Percentiles rank a stretch among this genome's conserved stretches.
These are phyloP conservation scores for Pachycephus smyrnensis DNA, from an alignment of 2,888 invertebrate species.

Conservation along the genomic window DNA sequence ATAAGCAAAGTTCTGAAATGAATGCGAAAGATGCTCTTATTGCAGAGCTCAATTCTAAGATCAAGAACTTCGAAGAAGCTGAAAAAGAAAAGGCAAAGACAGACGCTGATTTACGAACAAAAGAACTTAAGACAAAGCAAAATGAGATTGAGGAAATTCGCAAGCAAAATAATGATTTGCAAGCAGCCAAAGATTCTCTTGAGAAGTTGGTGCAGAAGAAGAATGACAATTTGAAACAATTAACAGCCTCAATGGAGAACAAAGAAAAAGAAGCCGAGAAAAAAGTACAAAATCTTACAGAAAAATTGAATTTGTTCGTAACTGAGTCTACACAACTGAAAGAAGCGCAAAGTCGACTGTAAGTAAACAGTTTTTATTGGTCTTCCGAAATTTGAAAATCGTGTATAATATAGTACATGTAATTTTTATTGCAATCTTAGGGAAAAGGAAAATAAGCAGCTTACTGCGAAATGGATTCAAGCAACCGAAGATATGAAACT, in stretches of 20 bases:
- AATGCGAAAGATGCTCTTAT: constrained; percentile 68
- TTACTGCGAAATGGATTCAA: constrained; percentile 47
- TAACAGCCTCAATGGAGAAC: constrained; percentile 41
- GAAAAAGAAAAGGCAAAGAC: constrained; percentile 56
- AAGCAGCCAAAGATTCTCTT: constrained; percentile 66
- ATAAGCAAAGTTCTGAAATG: constrained; percentile 69
- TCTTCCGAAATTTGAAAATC: not conserved
- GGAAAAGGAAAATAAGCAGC: constrained; percentile 55
- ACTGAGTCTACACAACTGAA: constrained; percentile 44
- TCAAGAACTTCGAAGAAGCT: constrained; percentile 63
- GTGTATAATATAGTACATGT: not conserved
- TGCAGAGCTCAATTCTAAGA: constrained; percentile 69
- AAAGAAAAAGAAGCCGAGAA: constrained; percentile 50
- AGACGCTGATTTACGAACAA: constrained; percentile 44
- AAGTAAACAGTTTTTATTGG: constrained; percentile 25
- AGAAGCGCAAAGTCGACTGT: constrained; percentile 49
- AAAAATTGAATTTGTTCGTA: constrained; percentile 48
- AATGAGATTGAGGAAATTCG: constrained; percentile 43
- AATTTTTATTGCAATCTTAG: constrained; percentile 36
- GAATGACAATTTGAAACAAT: constrained; percentile 46
- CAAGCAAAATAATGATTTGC: constrained; percentile 44
- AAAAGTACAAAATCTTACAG: constrained; percentile 43
- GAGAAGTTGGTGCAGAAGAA: constrained; percentile 69
- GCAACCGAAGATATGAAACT: constrained; percentile 47
- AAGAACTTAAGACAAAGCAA: constrained; percentile 47